Percentiles rank a stretch among this genome's conserved stretches.
Conservation (phyloP, 2,797 vertebrate species). For the Tapera naevia region DNA sequence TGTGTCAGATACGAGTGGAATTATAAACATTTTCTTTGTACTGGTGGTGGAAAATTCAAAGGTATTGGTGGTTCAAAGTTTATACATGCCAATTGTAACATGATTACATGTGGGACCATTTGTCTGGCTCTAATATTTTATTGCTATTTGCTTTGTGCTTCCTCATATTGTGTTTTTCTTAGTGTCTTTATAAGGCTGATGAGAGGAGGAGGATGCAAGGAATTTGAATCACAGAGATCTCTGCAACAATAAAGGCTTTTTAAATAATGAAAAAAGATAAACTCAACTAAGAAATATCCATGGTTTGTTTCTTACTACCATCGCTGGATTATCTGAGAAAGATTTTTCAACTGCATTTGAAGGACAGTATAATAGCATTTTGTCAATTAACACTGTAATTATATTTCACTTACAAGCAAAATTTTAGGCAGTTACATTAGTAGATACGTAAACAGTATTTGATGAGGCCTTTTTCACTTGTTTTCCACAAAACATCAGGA, state of each 20-base stretch:
- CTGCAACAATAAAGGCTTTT: neutral
- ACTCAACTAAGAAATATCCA: neutral
- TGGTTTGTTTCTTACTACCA: neutral
- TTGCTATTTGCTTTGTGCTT: neutral
- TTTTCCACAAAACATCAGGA: neutral
- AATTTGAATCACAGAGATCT: neutral
- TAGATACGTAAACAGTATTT: neutral
- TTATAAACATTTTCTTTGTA: neutral
- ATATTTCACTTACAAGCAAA: neutral
- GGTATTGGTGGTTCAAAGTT: neutral
- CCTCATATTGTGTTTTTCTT: neutral
- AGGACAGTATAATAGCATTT: neutral
- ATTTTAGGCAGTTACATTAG: neutral
- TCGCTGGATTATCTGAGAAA: neutral
- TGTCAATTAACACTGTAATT: neutral
- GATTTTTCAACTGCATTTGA: neutral
- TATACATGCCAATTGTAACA: neutral
- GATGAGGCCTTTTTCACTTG: neutral
- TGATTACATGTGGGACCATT: neutral
- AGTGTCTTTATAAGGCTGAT: neutral
- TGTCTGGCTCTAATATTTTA: neutral
- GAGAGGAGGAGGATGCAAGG: neutral
- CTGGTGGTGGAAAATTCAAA: neutral
- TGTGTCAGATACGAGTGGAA: neutral
- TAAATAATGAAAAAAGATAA: neutral